phyloP scores from a whole-genome alignment of 2,888 invertebrate genomes.

The Piscicola geometra region DNA sequence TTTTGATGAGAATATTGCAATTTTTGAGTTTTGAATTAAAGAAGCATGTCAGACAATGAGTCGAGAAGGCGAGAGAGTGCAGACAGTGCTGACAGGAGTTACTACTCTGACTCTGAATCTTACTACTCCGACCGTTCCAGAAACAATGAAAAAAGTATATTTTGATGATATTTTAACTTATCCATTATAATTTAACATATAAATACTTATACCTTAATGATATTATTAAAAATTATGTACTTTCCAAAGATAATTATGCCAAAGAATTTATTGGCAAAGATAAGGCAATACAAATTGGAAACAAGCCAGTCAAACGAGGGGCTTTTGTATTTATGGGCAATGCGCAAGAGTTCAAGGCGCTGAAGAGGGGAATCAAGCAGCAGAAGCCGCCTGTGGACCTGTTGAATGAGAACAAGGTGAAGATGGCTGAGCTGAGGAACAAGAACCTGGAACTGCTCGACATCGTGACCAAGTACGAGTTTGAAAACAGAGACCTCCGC shows the following conservation, averaged over 20 bases:
- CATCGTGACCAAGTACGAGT: slow-evolving; percentile 15
- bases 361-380: slow-evolving; percentile 2
- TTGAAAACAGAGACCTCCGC: slow-evolving; percentile 34
- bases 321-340: slow-evolving; percentile 6
- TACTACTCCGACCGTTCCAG: neutral
- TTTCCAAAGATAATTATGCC: neutral
- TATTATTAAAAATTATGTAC: neutral
- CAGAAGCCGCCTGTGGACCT: slow-evolving; percentile 13
- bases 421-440: slow-evolving; percentile 30
- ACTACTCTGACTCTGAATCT: slow-evolving; percentile 3
- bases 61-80: neutral
- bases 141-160: neutral
- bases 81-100: neutral
- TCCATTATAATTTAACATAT: too few relatives aligned
- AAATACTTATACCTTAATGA: too few relatives aligned
- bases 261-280: too few relatives aligned
- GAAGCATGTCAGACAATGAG: neutral
- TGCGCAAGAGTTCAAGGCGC: neutral
- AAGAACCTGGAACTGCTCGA: slow-evolving; percentile 27
- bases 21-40: neutral
- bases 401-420: slow-evolving; percentile 31
- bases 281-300: too few relatives aligned
- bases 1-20: too few relatives aligned
- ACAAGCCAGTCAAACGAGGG: neutral
- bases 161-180: too few relatives aligned